Evolutionary conservation across 2,797 vertebrate genomes (phyloP).

Genomic region (Borostomias antarcticus): DNA sequence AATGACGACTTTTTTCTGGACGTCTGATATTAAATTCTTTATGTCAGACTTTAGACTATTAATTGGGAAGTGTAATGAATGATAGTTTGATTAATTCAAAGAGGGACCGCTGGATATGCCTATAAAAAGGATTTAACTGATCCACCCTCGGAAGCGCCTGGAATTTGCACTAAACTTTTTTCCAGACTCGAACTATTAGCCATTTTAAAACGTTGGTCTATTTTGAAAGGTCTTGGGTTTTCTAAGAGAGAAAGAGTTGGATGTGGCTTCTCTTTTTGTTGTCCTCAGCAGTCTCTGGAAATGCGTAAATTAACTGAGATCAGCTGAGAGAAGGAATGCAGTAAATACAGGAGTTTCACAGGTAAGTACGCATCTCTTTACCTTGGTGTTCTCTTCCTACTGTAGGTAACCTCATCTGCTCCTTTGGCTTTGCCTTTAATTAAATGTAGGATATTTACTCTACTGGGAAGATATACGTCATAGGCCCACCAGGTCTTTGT

Average conservation of each 20-base stretch:
- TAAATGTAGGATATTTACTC: not conserved
- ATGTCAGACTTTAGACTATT: slow-evolving; percentile 28
- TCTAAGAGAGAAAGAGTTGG: slow-evolving; percentile 25
- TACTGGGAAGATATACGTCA: not conserved
- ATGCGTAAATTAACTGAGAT: slow-evolving; percentile 43
- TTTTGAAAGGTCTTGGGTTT: slow-evolving; percentile 20
- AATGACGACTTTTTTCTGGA: slow-evolving; percentile 23
- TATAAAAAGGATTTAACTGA: slow-evolving; percentile 17
- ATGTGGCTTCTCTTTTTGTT: slow-evolving; percentile 39
- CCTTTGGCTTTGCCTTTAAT: not conserved
- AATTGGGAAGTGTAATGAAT: slow-evolving; percentile 32
- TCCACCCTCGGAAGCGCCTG: slow-evolving; percentile 29
- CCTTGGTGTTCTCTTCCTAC: not conserved
- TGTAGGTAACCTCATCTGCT: not conserved
- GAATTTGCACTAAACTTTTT: slow-evolving; percentile 26
- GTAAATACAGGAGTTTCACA: slow-evolving; percentile 57
- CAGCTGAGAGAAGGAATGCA: slow-evolving; percentile 47
- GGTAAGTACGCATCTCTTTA: slow-evolving; percentile 43
- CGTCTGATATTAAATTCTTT: slow-evolving; percentile 29
- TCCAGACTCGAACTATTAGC: not conserved
- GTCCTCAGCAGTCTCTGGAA: slow-evolving; percentile 41
- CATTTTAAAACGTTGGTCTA: not conserved
- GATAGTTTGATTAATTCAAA: slow-evolving; percentile 29
- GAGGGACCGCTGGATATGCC: slow-evolving; percentile 25
- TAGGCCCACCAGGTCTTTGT: too few species aligned